A percentile compares a stretch with the other conserved stretches of the same genome.
These are phyloP conservation scores for Nasonovia ribisnigri DNA, from an alignment of 2,888 invertebrate species.

Conservation along the genomic window DNA sequence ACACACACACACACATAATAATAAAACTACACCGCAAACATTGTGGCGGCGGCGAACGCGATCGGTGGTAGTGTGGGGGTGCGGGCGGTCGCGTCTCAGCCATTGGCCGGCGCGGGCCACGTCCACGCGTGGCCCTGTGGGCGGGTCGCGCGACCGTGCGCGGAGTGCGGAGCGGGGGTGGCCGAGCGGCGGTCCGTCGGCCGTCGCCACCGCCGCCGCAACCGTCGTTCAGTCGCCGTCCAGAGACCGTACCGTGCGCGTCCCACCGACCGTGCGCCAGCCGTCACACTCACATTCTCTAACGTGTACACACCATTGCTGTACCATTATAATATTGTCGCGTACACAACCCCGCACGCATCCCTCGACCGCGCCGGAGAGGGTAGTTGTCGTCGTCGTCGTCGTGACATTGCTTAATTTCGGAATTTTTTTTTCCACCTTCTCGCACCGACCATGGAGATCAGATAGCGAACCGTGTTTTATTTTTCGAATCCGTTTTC, in stretches of 20 bases:
- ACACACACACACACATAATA: neutral
- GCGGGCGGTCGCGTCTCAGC: slow-evolving; percentile 56
- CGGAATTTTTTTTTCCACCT: neutral
- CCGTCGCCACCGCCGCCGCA: slow-evolving; percentile 44
- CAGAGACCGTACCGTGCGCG: slow-evolving; percentile 62
- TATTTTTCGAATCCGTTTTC: slow-evolving; percentile 5
- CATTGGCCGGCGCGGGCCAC: slow-evolving; percentile 66
- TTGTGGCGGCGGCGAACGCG: neutral
- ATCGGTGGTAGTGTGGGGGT: slow-evolving; percentile 34
- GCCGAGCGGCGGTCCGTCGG: slow-evolving; percentile 57
- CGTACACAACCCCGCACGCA: slow-evolving; percentile 25
- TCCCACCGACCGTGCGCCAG: slow-evolving; percentile 52
- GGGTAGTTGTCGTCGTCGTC: slow-evolving; percentile 29
- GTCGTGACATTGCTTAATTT: neutral
- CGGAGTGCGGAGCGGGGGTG: slow-evolving; percentile 23
- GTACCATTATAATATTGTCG: slow-evolving; percentile 9
- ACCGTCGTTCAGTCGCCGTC: slow-evolving; percentile 48
- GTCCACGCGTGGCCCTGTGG: slow-evolving; percentile 60
- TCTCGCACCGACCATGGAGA: slow-evolving; percentile 5
- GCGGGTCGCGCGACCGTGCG: slow-evolving; percentile 44
- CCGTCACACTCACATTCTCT: slow-evolving; percentile 1
- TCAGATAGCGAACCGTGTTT: slow-evolving; percentile 10
- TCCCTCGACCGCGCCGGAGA: slow-evolving; percentile 6
- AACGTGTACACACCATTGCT: neutral
- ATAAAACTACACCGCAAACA: slow-evolving; percentile 42